Base-by-base conservation (phyloP, 2,797 vertebrate genomes). In the Naso thynnoides region DNA sequence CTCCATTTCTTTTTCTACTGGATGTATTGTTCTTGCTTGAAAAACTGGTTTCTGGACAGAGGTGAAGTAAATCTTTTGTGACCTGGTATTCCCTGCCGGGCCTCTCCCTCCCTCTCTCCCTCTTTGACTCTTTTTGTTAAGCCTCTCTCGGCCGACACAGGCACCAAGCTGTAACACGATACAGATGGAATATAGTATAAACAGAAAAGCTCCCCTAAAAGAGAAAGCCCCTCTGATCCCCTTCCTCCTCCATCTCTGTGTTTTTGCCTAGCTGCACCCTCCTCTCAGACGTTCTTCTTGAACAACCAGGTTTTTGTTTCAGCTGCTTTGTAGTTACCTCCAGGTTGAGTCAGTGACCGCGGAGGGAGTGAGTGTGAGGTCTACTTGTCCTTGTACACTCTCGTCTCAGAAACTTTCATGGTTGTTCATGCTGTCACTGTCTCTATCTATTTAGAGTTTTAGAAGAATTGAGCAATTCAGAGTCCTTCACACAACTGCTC, bases 51-150 rank as follows among this genome's bases (percentile, higher is more conserved):
- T 90, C 72, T 89, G 87, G 85, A 92, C 80, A 74, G 67, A 64
- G 79, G 77, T 91, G 89, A 93, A 93, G 92, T 92, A 90, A 94
- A 94, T 94, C 90, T 91, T 90, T 89, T 89, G 87, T 92, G 86
- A 91, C 91, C 91, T 55, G 59, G 31, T 88, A 86, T 88, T 89
- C 85, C 88, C 85, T 72, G 59, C 66, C 73, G 83, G 82, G 85
- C 86, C 88, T 76, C 77, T 83, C 70, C 54, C 53, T 59, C 70
- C 16, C 60, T 62, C 67, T 58, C 64, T 24, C 53, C 75, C 27
- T 61, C 47, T 41, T 73, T 77, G 54, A 79, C 79, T 87, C 65
- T 74, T 68, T 70, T 82, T 66, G 79, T 80, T 85, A 79, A 88
- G 82, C 77, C 76, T 82, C 78, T 66, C 81, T 81, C 44, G 31